These are phyloP conservation scores for Biston stratarius DNA, from an alignment of 2,888 invertebrate species.

Conservation along the genomic window DNA sequence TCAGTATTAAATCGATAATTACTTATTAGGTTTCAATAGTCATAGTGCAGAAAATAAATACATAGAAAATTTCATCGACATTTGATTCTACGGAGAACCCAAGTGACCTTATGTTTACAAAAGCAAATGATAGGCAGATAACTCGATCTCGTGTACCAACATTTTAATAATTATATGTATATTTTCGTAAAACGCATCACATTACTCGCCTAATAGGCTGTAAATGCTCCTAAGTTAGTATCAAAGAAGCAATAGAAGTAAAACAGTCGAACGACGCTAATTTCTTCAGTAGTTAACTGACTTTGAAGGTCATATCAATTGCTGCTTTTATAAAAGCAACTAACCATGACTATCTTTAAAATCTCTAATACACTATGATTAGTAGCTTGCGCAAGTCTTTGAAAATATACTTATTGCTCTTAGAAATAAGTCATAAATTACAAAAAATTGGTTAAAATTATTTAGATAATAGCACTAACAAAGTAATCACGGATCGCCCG, in stretches of 20 bases:
- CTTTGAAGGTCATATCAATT: conserved; percentile 17
- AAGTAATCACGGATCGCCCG: too few relatives aligned
- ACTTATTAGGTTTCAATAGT: not conserved
- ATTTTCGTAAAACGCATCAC: conserved; percentile 1
- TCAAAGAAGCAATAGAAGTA: conserved; percentile 20
- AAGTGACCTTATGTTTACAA: conserved; percentile 5
- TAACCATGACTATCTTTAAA: conserved; percentile 7
- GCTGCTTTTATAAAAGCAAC: conserved; percentile 8
- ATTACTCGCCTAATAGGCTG: conserved; percentile 20
- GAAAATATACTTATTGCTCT: not conserved
- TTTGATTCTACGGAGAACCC: not conserved
- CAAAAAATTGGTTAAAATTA: not conserved
- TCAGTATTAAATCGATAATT: not conserved
- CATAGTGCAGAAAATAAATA: not conserved
- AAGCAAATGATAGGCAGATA: not conserved
- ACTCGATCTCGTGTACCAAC: not conserved
- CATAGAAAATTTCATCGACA: not conserved
- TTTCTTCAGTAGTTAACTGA: conserved; percentile 3
- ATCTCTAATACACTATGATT: not conserved
- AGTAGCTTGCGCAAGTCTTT: conserved; percentile 3
- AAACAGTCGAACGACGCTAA: conserved; percentile 8
- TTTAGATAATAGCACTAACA: too few relatives aligned
- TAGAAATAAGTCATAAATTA: not conserved
- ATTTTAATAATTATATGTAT: not conserved
- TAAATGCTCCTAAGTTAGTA: conserved; percentile 22